Conservation (phyloP, 2,113 vertebrate genomes). For the Tonatia bakeri region DNA sequence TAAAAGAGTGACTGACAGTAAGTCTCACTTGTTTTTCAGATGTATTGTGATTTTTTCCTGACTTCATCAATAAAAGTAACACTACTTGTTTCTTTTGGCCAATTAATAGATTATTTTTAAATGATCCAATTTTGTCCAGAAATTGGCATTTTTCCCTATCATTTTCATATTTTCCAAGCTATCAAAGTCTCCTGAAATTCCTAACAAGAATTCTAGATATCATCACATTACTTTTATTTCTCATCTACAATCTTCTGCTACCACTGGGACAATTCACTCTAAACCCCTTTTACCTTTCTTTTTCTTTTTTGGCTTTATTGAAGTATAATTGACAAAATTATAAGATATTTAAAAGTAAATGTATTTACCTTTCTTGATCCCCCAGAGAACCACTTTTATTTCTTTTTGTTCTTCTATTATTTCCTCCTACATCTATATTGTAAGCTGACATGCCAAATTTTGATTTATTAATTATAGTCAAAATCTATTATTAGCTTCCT, state of each 20-base stretch:
- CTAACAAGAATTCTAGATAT: not conserved
- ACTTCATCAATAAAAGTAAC: not conserved
- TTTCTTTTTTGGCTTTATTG: not conserved
- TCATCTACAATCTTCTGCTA: not conserved
- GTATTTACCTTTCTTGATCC: not conserved
- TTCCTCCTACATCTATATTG: not conserved
- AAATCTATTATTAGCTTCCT: not conserved
- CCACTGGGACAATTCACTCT: too few relatives aligned
- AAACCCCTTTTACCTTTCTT: not conserved
- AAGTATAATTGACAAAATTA: not conserved
- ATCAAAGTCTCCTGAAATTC: not conserved
- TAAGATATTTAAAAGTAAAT: not conserved
- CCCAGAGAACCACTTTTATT: not conserved
- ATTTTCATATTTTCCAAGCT: not conserved
- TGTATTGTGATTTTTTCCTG: not conserved
- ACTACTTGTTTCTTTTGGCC: not conserved
- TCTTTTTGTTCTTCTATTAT: not conserved
- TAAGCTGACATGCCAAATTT: not conserved
- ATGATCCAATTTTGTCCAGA: not conserved
- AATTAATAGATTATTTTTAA: not conserved
- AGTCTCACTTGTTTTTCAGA: not conserved
- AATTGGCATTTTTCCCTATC: not conserved
- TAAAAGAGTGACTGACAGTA: not conserved
- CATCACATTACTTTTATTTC: not conserved
- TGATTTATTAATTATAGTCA: not conserved